Evolutionary conservation across 1,140 invertebrate genomes (phyloP).

Genomic region (Pseudomyrmex dendroicus): DNA sequence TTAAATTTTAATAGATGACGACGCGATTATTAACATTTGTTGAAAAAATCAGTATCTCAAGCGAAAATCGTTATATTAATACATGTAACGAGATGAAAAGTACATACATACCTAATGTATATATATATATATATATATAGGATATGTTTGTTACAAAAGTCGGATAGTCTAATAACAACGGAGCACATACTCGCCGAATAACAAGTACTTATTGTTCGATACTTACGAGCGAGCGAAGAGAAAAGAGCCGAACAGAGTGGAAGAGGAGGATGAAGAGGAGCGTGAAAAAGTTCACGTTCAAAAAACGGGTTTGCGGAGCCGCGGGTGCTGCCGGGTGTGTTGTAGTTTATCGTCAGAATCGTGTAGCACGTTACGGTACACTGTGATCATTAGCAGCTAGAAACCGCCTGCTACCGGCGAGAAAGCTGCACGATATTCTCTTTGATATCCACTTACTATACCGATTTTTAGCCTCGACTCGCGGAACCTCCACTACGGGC

Average conservation of each 20-base stretch:
- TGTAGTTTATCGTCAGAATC: constrained; percentile 75
- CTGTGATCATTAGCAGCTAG: constrained; percentile 75
- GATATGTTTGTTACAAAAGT: constrained; percentile 33
- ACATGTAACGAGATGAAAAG: constrained; percentile 55
- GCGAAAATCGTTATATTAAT: constrained; percentile 23
- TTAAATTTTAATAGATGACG: constrained; percentile 26
- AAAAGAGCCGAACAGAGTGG: constrained; percentile 13
- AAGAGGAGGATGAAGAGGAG: constrained; percentile 23
- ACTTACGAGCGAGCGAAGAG: constrained; percentile 42
- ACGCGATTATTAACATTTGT: constrained; percentile 40
- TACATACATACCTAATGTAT: not conserved
- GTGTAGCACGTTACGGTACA: constrained; percentile 75
- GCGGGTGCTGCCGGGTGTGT: constrained; percentile 66
- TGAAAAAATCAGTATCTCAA: constrained; percentile 47
- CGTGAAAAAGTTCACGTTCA: constrained; percentile 67
- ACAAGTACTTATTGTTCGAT: constrained; percentile 51
- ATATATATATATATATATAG: no score
- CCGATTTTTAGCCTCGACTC: constrained; percentile 60
- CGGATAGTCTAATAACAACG: constrained; percentile 43
- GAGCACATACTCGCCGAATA: constrained; percentile 27
- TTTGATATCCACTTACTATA: constrained; percentile 65
- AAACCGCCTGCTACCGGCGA: constrained; percentile 66
- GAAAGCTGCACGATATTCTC: constrained; percentile 70
- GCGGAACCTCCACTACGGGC: constrained; percentile 44
- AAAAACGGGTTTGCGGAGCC: constrained; percentile 73